These are phyloP conservation scores for Equus przewalskii DNA, from an alignment of 2,113 vertebrate genomes.

Conservation along the genomic window DNA sequence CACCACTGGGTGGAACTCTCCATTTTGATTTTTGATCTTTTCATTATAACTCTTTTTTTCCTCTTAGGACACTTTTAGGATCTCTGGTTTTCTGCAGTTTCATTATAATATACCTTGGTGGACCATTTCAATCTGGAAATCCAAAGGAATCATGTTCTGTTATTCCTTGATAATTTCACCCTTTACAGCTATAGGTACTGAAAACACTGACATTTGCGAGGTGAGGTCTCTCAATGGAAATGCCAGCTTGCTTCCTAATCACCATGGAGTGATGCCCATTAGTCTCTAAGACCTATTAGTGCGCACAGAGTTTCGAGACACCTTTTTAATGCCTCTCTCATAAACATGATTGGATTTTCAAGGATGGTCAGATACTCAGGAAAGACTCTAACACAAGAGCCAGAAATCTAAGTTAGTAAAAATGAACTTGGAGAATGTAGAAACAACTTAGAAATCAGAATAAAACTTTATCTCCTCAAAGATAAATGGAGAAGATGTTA, in stretches of 20 bases:
- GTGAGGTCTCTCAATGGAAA: neutral
- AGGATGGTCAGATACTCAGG: neutral
- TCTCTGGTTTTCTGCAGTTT: neutral
- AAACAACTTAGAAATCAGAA: neutral
- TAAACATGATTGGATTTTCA: slow-evolving; percentile 2
- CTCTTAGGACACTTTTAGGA: neutral
- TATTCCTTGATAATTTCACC: neutral
- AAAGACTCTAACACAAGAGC: neutral
- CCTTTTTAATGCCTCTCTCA: neutral
- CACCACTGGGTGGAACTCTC: too few relatives aligned
- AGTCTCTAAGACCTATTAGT: neutral
- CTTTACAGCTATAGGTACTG: neutral
- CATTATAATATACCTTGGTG: neutral
- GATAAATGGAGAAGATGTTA: neutral
- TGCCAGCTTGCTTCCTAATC: neutral
- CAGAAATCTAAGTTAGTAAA: slow-evolving; percentile 13
- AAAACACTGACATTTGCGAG: neutral
- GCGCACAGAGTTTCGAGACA: neutral
- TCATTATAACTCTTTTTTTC: neutral
- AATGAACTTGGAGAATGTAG: slow-evolving; percentile 12
- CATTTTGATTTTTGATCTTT: neutral
- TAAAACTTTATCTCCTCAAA: slow-evolving; percentile 22
- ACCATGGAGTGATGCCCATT: neutral
- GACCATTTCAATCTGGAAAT: neutral
- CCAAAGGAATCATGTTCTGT: neutral